These are phyloP conservation scores for Hipparchia sbordonii DNA, from an alignment of 2,888 invertebrate genomes.

Conservation along the genomic window DNA sequence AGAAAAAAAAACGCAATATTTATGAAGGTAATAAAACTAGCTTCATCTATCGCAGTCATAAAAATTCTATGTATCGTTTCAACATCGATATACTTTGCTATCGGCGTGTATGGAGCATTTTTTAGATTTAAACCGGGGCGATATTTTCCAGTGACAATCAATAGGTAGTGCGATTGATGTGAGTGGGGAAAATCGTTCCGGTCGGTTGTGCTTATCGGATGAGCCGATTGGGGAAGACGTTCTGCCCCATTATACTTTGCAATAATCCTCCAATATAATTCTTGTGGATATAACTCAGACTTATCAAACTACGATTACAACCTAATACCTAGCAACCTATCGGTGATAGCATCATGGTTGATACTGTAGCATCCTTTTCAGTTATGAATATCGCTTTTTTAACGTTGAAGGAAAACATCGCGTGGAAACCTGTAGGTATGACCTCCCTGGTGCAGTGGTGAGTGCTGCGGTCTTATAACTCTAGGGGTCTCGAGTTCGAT, in stretches of 20 bases:
- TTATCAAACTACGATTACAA: constrained; percentile 18
- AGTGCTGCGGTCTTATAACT: no score
- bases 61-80: constrained; percentile 34
- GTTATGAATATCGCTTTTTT: no score
- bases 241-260: constrained; percentile 75
- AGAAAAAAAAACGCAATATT: constrained; percentile 42
- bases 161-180: constrained; percentile 67
- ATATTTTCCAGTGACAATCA: constrained; percentile 64
- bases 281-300: background rate
- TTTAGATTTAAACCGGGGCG: constrained; percentile 52
- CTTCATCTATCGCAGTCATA: constrained; percentile 38
- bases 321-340: background rate
- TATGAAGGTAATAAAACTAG: constrained; percentile 40
- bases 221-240: constrained; percentile 68
- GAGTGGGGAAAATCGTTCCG: constrained; percentile 72
- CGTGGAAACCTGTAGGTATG: no score
- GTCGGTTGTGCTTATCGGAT: constrained; percentile 76
- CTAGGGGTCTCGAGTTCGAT: no score
- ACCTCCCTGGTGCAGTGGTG: no score
- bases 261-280: constrained; percentile 59
- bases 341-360: background rate
- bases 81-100: constrained; percentile 28
- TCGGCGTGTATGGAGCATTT: constrained; percentile 40
- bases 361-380: no score
- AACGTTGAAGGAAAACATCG: no score